Evolutionary conservation across 2,113 vertebrate species (phyloP), one percentile per base, ranked within the genome.

Genomic region (Notothenia rossii): DNA sequence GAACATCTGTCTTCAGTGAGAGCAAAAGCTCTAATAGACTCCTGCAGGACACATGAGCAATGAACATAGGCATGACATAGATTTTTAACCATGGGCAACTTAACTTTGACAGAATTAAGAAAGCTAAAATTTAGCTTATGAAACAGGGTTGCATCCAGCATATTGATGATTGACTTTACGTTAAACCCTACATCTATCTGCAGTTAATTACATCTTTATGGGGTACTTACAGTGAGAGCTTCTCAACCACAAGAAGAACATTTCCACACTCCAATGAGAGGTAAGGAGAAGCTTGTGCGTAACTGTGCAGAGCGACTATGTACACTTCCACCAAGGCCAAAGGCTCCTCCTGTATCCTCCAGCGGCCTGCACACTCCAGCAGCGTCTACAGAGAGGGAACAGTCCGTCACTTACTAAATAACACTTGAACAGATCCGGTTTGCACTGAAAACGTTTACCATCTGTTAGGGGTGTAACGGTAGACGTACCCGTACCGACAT

Each of bases 1-100:
- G 96, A 88, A 98, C 82, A n/a, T 96, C 94, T 73, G 94, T 89
- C 81, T 96, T 96, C 77, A 99, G 81, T 64, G 97, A 98, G 1
- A 99, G 89, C 40, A 99, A 86, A 89, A 98, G 95, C 93, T 99
- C 97, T 89, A 96, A 95, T 95, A 97, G 99, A 92, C 97, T 99
- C 96, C 98, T 99, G 89, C 49, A 94, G 86, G 55, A 72, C 0
- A 2, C 79, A 78, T 0, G 89, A 80, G 29, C 12, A 48, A 59
- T 15, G 49, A 63, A 61, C 3, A 68, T 20, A 67, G 73, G 62
- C 7, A 54, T 18, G 1, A 69, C 2, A 36, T 0, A 59, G 6
- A 53, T 50, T 10, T 55, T 15, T 14, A 51, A 67, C 40, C 54
- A 8, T 1, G 3, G n/a, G 8, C 0, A 7, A 17, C 4, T 1